Conservation (phyloP, 2,113 vertebrate species). For the Ctenomys sociabilis region DNA sequence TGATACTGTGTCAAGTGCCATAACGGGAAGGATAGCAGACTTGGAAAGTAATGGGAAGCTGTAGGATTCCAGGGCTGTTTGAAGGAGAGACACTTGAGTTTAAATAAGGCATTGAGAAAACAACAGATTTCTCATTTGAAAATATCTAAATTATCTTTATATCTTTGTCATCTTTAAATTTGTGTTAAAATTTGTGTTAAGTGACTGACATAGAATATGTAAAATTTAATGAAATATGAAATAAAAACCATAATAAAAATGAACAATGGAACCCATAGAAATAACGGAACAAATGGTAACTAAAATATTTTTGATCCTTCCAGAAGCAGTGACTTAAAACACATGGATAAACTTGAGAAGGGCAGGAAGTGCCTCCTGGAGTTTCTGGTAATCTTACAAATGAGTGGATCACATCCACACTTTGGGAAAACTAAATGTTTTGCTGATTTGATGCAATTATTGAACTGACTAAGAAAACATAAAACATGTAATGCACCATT, state of each 20-base stretch:
- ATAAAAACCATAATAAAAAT: background rate
- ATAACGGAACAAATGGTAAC: background rate
- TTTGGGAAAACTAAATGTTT: background rate
- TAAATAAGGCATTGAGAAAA: background rate
- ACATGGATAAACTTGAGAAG: background rate
- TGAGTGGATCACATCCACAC: background rate
- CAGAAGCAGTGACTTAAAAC: background rate
- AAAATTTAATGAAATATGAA: constrained; percentile 14
- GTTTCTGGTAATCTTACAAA: constrained; percentile 1
- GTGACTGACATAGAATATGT: background rate
- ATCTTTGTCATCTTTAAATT: constrained; percentile 22
- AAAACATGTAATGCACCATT: background rate
- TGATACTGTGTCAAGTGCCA: background rate
- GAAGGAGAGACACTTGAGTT: background rate
- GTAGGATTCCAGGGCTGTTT: background rate
- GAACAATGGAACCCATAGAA: background rate
- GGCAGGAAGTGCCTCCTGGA: background rate
- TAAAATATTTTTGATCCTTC: background rate
- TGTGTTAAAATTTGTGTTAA: constrained; percentile 10
- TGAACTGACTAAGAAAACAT: background rate
- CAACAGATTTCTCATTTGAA: background rate
- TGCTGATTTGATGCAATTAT: background rate
- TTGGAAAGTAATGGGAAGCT: background rate
- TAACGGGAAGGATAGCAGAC: background rate
- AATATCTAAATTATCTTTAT: background rate